A percentile compares a stretch with the other conserved stretches of the same genome.
These are phyloP conservation scores for Noctua janthina DNA, from an alignment of 2,888 invertebrate genomes.

Conservation along the genomic window DNA sequence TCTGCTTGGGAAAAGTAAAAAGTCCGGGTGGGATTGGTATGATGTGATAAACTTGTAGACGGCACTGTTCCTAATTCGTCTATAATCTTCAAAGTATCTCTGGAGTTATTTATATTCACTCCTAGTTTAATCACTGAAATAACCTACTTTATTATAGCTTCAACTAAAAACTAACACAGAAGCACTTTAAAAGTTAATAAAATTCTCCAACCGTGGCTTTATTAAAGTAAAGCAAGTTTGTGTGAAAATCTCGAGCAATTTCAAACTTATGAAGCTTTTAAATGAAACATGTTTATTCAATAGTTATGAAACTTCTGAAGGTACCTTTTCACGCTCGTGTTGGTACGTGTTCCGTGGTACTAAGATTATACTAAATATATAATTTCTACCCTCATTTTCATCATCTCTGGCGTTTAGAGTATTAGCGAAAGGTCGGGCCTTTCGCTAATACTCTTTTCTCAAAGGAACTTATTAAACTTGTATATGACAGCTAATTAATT, in stretches of 20 bases:
- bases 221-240: constrained; percentile 13
- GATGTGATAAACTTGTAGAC: not conserved
- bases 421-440: too few species aligned
- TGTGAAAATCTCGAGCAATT: constrained; percentile 28
- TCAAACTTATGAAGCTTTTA: constrained; percentile 37
- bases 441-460: constrained; percentile 27
- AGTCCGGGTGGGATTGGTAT: not conserved
- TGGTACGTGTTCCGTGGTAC: not conserved
- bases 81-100: not conserved
- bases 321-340: constrained; percentile 12
- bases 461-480: constrained; percentile 46
- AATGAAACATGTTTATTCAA: constrained; percentile 44
- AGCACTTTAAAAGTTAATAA: constrained; percentile 20
- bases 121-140: not conserved
- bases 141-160: not conserved
- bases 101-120: not conserved
- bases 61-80: not conserved
- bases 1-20: not conserved
- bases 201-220: not conserved
- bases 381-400: constrained; percentile 34
- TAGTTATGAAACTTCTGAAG: constrained; percentile 30
- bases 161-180: not conserved
- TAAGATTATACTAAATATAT: constrained; percentile 27
- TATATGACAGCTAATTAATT: constrained; percentile 48
- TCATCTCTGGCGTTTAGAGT: constrained; percentile 10